phyloP scores from a whole-genome alignment of 2,888 invertebrate species.

The Clepsis dumicolana region DNA sequence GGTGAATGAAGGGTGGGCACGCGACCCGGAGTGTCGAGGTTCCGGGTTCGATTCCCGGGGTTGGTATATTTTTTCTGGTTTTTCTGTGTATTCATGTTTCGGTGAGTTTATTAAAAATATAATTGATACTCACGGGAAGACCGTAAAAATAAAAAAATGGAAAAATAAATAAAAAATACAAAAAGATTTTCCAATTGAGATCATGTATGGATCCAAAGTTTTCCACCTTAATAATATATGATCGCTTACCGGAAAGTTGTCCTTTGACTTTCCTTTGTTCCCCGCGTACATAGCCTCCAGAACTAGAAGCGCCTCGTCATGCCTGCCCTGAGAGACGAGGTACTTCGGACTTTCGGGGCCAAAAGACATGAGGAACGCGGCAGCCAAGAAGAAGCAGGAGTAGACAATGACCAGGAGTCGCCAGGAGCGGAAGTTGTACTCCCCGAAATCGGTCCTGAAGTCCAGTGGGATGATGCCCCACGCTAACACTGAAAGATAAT shows the following conservation, averaged over 20 bases:
- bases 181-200: no score
- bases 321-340: slow-evolving; percentile 87
- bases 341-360: slow-evolving; percentile 94
- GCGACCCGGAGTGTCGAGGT: no score
- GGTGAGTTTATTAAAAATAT: no score
- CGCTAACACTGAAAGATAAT: slow-evolving; percentile 84
- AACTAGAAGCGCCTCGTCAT: slow-evolving; percentile 87
- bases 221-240: no score
- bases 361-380: slow-evolving; percentile 82
- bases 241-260: slow-evolving; percentile 80
- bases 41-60: no score
- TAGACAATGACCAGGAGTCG: slow-evolving; percentile 89
- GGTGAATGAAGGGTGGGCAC: no score
- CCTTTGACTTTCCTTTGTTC: slow-evolving; percentile 68
- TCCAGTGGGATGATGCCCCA: slow-evolving; percentile 88
- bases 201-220: no score
- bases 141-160: no score
- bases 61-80: no score
- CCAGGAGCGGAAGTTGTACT: slow-evolving; percentile 89
- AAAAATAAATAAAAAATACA: no score
- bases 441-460: slow-evolving; percentile 75
- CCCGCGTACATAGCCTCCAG: slow-evolving; percentile 86
- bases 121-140: no score
- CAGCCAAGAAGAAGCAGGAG: slow-evolving; percentile 86
- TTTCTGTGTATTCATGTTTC: no score